Evolutionary conservation across 2,113 vertebrate species (phyloP).

Genomic region (Chloropsis cyanopogon): DNA sequence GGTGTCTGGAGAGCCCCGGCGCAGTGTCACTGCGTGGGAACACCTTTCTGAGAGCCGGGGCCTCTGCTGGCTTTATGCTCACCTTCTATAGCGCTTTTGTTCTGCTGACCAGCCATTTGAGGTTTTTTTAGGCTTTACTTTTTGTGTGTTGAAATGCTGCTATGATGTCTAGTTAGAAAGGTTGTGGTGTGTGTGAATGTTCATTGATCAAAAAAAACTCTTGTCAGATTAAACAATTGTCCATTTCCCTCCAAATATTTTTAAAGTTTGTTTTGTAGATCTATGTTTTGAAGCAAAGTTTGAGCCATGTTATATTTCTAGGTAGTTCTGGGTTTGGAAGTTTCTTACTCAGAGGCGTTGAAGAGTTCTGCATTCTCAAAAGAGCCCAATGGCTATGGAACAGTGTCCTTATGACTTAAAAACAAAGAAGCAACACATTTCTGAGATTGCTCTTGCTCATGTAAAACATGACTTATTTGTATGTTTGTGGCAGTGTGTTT

Average conservation of each 20-base stretch:
- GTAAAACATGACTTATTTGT: neutral
- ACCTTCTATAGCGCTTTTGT: neutral
- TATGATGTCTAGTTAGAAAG: neutral
- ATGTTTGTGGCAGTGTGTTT: neutral
- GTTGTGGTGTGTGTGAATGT: too few relatives aligned
- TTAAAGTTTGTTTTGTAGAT: neutral
- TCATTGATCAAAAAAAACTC: neutral
- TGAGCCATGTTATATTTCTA: neutral
- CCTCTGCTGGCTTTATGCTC: neutral
- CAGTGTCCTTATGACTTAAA: neutral
- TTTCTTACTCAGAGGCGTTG: rapidly evolving
- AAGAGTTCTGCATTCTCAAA: neutral
- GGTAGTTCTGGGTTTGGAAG: neutral
- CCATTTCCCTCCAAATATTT: neutral
- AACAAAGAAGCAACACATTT: neutral
- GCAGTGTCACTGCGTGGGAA: neutral
- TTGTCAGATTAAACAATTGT: neutral
- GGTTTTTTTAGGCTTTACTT: neutral
- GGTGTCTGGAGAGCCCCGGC: neutral
- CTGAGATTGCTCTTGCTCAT: neutral
- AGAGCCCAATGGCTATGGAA: neutral
- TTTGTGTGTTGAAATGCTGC: neutral
- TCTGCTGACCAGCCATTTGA: neutral
- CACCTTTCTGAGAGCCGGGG: neutral
- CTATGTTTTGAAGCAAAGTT: neutral